Base-by-base conservation (phyloP, 1,140 invertebrate genomes). In the Drosophila pallidifrons region DNA sequence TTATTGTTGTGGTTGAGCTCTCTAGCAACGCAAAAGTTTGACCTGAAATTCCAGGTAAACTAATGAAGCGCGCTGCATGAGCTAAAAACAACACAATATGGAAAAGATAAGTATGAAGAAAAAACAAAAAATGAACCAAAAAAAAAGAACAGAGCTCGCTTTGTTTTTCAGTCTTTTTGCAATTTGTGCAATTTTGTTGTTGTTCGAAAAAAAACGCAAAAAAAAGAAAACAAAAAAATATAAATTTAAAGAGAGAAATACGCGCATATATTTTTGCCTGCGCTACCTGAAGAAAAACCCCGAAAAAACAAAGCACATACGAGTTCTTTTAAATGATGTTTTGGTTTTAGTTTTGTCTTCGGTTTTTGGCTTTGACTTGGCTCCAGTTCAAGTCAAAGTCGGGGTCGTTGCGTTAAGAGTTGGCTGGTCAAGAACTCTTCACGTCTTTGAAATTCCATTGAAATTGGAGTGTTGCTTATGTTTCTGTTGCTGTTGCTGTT, bases 11-110 rank as follows among this genome's bases (percentile, higher is more conserved):
- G 13, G 46, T 47, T 47, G 45, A 35, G 57, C 41, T 52, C 77
- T 67, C 20, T 25, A 25, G 4, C 20, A 25, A 25, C 20, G 54
- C 58, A 63, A 64, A 20, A 41, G 35, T 57, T 74, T 86, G 75
- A 81, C 82, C 82, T 86, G 71, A 76, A 86, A 86, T 86, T 79
- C 82, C 73, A 66, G 73, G 49, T 72, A 77, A 82, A 77, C 83
- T 82, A 88, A 83, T 87, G 73, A 88, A 87, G 63, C 69, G 51
- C 63, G 58, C 75, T 41, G 71, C 75, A 68, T 70, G 74, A 63
- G 63, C 65, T 52, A 66, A 57, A 54, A 38, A 32, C 13, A 30
- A 46, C 20, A 55, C 11, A 43, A 32, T 38, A 64, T 15, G 46
- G 8, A 65, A 54, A 38, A 8, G 35, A 32, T 8, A 25, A 25